phyloP scores from a whole-genome alignment of 1,140 invertebrate genomes.

The Vanessa tameamea region DNA sequence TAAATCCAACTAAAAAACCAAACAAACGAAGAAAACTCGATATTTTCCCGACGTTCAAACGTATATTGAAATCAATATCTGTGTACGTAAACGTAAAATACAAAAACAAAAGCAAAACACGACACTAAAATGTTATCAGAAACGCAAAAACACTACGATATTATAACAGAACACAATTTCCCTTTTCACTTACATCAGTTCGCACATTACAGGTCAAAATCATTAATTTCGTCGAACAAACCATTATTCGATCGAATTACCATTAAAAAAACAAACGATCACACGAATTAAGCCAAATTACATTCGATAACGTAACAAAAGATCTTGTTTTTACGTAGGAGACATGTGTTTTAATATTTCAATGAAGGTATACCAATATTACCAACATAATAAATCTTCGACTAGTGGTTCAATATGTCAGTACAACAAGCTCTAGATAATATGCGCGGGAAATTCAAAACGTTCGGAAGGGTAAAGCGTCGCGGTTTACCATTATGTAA shows the following conservation, averaged over 20 bases:
- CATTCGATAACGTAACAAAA: constrained; percentile 9
- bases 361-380: constrained; percentile 21
- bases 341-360: constrained; percentile 16
- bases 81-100: background rate
- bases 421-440: constrained; percentile 21
- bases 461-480: background rate
- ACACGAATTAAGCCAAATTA: background rate
- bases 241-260: constrained; percentile 1
- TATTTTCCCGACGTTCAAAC: background rate
- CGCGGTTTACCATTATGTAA: no score
- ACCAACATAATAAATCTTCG: constrained; percentile 21
- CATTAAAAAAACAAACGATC: constrained; percentile 12
- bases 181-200: constrained; percentile 9
- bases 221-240: constrained; percentile 12
- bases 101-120: background rate
- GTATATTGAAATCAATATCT: background rate
- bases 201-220: constrained; percentile 5
- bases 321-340: constrained; percentile 9
- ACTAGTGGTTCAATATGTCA: constrained; percentile 20
- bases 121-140: constrained; percentile 9
- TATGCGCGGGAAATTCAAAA: constrained; percentile 16
- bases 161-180: background rate
- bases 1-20: background rate
- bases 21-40: background rate
- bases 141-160: background rate